These are phyloP conservation scores for Dynastes grantii DNA, from an alignment of 2,888 invertebrate genomes.

Conservation along the genomic window DNA sequence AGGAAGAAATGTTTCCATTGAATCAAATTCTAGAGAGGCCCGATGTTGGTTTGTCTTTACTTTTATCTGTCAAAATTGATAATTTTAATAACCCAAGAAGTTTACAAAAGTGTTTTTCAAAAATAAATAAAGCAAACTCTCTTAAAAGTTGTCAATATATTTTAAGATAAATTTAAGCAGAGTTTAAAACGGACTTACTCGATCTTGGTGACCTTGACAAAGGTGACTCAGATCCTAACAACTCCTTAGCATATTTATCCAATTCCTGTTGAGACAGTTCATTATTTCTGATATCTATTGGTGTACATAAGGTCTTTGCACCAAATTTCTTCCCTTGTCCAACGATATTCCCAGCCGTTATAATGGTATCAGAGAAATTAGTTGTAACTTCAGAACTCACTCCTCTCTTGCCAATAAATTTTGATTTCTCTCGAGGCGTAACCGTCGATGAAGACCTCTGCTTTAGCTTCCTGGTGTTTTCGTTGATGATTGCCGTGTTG, in stretches of 20 bases:
- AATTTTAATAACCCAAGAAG: no score
- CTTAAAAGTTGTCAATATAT: no score
- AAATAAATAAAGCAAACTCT: no score
- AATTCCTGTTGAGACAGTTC: conserved; percentile 50
- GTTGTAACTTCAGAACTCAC: conserved; percentile 20
- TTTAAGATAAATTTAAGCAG: no score
- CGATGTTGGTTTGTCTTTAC: no score
- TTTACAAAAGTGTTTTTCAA: no score
- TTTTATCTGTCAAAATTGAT: no score
- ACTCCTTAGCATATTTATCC: conserved; percentile 52
- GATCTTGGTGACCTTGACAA: conserved; percentile 45
- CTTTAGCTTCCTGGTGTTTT: conserved; percentile 35
- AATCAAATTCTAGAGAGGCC: no score
- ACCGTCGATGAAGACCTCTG: conserved; percentile 47
- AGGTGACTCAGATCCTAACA: conserved; percentile 42
- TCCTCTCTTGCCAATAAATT: conserved; percentile 37
- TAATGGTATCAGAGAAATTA: conserved; percentile 50
- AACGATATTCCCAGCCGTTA: conserved; percentile 22
- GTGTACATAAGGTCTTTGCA: conserved; percentile 28
- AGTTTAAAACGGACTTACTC: conserved; percentile 29
- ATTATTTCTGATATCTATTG: conserved; percentile 27
- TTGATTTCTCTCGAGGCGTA: conserved; percentile 29
- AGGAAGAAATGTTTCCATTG: background rate
- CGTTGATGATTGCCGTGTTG: background rate
- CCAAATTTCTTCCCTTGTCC: conserved; percentile 27